These are phyloP conservation scores for Coccyzus lansbergi DNA, from an alignment of 2,797 vertebrate genomes.

Conservation along the genomic window DNA sequence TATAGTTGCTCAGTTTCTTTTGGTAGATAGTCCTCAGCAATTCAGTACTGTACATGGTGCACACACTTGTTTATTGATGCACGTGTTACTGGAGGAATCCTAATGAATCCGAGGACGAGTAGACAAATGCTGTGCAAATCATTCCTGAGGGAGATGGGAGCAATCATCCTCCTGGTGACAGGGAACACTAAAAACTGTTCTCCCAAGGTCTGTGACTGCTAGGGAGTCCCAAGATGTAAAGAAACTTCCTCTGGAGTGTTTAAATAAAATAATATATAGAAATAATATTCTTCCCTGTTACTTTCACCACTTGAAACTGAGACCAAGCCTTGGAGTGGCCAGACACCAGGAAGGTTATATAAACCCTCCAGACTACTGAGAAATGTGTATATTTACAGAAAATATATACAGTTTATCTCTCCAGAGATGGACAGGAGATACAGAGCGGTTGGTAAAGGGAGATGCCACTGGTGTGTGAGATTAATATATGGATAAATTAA, in stretches of 20 bases:
- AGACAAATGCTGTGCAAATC: not conserved
- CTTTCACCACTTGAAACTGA: not conserved
- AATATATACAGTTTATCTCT: not conserved
- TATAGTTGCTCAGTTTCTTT: not conserved
- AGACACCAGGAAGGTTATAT: not conserved
- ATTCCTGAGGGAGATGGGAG: not conserved
- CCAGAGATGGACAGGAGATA: not conserved
- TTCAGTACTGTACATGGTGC: not conserved
- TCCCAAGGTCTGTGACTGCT: not conserved
- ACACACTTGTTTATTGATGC: accelerated
- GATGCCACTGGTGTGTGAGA: not conserved
- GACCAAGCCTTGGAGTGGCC: not conserved
- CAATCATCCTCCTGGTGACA: not conserved
- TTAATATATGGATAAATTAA: not conserved
- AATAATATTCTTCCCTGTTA: not conserved
- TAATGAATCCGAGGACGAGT: not conserved
- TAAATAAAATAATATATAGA: not conserved
- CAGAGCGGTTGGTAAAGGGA: not conserved
- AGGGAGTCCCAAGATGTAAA: not conserved
- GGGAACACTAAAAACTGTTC: not conserved
- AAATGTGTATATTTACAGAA: not conserved
- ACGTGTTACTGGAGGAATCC: not conserved
- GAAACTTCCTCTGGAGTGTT: not conserved
- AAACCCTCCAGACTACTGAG: not conserved
- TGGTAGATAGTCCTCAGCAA: not conserved